Base-by-base conservation (phyloP, 2,113 vertebrate genomes). In the Strix uralensis region DNA sequence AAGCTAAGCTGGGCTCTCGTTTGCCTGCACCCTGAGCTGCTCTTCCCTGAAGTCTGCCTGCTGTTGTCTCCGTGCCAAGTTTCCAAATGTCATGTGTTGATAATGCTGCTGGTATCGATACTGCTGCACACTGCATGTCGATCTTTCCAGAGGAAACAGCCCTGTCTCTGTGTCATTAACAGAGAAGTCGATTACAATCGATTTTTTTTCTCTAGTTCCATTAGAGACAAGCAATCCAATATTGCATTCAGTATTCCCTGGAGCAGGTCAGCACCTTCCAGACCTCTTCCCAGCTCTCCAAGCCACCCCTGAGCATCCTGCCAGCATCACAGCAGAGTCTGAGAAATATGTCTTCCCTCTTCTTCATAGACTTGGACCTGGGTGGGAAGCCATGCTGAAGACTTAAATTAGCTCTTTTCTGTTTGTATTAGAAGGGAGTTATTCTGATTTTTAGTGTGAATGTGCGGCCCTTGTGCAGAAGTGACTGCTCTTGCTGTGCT, bases 181-280 rank as follows among this genome's bases (percentile, higher is more conserved):
- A 65, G 32, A 54, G 34, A 92, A 95, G 42, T 97, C 78, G 1
- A 95, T 96, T 80, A 46, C 11, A 22, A 87, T 89, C 72, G 91
- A 55, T 84, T 88, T 44, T 82, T 77, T 86, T 71, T 11, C 72
- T 78, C 65, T 38, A 32, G 73, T 61, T 96, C 79, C 77, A 74
- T 97, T 95, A 97, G 80, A 63, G 77, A 47, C 3, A 5, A 81
- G 78, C 88, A 88, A 90, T 83, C 47, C 85, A 74, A 47, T 88
- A 81, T 15, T 38, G 54, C 4, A 7, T 87, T 69, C 55, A 22
- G n/a, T 62, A 17, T 61, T 73, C 84, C 96, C 88, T 91, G 81
- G 85, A 79, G 88, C 75, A 85, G 34, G 36, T 44, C 66, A 58
- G 54, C n/a, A 36, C 58, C 86, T 90, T 77, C 58, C 40, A 87